Conservation (phyloP, 1,140 invertebrate genomes). For the Meteorus sp. region DNA sequence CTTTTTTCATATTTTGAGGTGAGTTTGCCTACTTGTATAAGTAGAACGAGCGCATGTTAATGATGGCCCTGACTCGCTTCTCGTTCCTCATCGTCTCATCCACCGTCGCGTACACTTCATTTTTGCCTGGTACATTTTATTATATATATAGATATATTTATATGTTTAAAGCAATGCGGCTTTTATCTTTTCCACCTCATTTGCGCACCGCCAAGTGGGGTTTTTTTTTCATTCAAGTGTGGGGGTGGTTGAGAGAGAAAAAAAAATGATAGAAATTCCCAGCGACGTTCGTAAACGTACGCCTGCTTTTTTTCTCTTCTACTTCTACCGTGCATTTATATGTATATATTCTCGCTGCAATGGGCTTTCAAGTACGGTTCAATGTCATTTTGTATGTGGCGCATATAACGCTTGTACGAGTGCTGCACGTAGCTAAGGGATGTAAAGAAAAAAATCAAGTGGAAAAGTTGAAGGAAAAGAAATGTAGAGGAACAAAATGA, state of each 20-base stretch:
- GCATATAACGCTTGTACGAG: neutral
- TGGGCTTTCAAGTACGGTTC: conserved; percentile 1
- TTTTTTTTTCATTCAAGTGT: no score
- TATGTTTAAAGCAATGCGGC: conserved; percentile 28
- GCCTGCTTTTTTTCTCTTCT: no score
- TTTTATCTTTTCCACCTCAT: conserved; percentile 62
- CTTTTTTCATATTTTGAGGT: no score
- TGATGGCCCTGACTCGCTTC: conserved; percentile 45
- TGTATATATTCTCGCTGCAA: no score
- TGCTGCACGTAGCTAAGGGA: no score
- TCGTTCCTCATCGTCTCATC: neutral
- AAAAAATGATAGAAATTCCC: no score
- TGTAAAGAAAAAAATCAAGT: neutral
- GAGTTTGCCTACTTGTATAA: conserved; percentile 41
- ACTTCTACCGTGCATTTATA: no score
- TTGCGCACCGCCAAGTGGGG: conserved; percentile 38
- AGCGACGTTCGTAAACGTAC: no score
- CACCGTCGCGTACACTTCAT: neutral
- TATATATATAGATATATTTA: neutral
- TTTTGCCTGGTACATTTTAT: neutral
- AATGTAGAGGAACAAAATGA: no score
- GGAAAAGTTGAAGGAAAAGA: no score
- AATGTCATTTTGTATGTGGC: conserved; percentile 1
- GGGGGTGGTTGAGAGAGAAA: no score
- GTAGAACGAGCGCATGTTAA: conserved; percentile 54